These are phyloP conservation scores for Orthosia gothica DNA, from an alignment of 2,888 invertebrate species.

Conservation along the genomic window DNA sequence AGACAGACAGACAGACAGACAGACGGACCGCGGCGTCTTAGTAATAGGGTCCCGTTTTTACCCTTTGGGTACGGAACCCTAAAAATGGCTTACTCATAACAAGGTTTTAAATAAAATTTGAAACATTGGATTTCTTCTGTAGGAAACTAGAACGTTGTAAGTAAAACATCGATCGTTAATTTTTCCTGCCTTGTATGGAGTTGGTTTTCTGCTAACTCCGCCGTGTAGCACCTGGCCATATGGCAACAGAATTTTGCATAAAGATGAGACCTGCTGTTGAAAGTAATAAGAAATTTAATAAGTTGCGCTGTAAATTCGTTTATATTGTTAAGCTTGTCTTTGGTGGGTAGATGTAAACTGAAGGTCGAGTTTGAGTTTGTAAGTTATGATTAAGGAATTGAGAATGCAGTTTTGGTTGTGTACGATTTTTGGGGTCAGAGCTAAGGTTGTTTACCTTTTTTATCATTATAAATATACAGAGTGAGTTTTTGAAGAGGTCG, in stretches of 20 bases:
- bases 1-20: too few species aligned
- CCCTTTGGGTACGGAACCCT: too few species aligned
- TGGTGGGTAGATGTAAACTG: slow-evolving; percentile 32
- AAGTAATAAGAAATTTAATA: slow-evolving; percentile 67
- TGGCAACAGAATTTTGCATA: slow-evolving; percentile 64
- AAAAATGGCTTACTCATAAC: too few species aligned
- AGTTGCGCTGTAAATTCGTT: slow-evolving; percentile 63
- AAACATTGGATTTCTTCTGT: too few species aligned
- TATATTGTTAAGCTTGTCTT: slow-evolving; percentile 54
- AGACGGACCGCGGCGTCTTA: too few species aligned
- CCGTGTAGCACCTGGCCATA: slow-evolving; percentile 40
- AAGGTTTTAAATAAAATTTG: too few species aligned
- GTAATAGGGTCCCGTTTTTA: too few species aligned
- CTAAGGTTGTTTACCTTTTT: not conserved
- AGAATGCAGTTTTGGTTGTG: not conserved
- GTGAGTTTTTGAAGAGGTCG: too few species aligned
- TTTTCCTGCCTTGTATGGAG: not conserved
- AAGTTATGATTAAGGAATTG: slow-evolving; percentile 1
- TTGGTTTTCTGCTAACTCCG: slow-evolving; percentile 21
- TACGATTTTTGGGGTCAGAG: not conserved
- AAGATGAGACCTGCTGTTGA: slow-evolving; percentile 62
- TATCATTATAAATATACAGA: too few species aligned
- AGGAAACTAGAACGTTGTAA: too few species aligned
- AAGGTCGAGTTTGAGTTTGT: slow-evolving; percentile 20
- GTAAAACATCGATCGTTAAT: too few species aligned